These are phyloP conservation scores for Cirrhinus molitorella DNA, from an alignment of 2,797 vertebrate species.

Conservation along the genomic window DNA sequence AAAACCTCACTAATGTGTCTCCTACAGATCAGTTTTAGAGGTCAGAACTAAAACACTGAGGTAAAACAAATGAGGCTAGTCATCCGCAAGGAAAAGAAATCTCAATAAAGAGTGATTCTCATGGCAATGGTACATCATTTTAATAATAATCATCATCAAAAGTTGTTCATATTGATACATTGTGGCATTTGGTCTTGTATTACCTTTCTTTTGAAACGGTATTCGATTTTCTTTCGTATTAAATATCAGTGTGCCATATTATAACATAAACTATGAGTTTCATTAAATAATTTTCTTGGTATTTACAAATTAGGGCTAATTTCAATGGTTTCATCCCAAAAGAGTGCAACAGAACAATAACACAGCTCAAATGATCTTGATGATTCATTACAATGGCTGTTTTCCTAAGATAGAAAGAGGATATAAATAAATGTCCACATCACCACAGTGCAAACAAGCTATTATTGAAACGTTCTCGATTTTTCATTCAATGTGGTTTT, in stretches of 20 bases:
- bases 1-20: neutral
- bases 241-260: conserved; percentile 21
- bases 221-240: neutral
- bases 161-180: conserved; percentile 19
- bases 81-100: neutral
- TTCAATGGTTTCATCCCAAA: conserved; percentile 1
- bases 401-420: conserved; percentile 21
- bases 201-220: conserved; percentile 12
- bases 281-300: conserved; percentile 15
- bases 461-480: neutral
- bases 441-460: conserved; percentile 22
- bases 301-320: conserved; percentile 45
- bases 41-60: neutral
- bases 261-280: conserved; percentile 19
- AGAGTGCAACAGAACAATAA: conserved; percentile 23
- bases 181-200: conserved; percentile 42
- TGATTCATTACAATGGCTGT: conserved; percentile 30
- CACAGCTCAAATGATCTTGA: conserved; percentile 12
- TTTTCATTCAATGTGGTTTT: conserved; percentile 11
- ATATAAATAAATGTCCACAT: conserved; percentile 43
- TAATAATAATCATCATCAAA: conserved; percentile 37
- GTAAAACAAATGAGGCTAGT: no score
- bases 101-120: conserved; percentile 21
- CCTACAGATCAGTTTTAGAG: conserved; percentile 12
- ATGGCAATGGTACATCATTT: conserved; percentile 8